Evolutionary conservation across 1,140 invertebrate species (phyloP).

Genomic region (Cydia pomonella): DNA sequence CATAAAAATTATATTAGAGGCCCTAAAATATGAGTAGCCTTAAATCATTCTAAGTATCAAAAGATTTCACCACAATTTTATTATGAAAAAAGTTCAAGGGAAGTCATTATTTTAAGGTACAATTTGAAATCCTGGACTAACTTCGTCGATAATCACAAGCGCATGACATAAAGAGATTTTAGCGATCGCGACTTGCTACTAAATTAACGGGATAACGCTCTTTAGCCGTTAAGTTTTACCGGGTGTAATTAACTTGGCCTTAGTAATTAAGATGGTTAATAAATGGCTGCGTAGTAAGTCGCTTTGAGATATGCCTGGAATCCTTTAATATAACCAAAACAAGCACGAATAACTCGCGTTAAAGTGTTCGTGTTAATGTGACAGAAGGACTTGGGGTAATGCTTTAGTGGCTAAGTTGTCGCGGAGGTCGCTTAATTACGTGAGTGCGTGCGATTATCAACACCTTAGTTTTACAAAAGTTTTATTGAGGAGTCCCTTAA

Average conservation of each 20-base stretch:
- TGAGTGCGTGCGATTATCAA: slow-evolving; percentile 17
- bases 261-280: slow-evolving; percentile 78
- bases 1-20: slow-evolving; percentile 67
- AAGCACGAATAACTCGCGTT: slow-evolving; percentile 55
- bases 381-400: slow-evolving; percentile 46
- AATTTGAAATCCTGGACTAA: slow-evolving; percentile 55
- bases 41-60: slow-evolving; percentile 64
- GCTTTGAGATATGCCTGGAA: slow-evolving; percentile 74
- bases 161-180: slow-evolving; percentile 71
- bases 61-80: slow-evolving; percentile 74
- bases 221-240: slow-evolving; percentile 74
- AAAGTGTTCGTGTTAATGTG: slow-evolving; percentile 53
- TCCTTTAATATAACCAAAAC: slow-evolving; percentile 75
- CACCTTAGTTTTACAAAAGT: slow-evolving; percentile 25
- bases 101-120: slow-evolving; percentile 49
- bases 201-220: slow-evolving; percentile 74
- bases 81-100: slow-evolving; percentile 66
- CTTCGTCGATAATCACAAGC: slow-evolving; percentile 56
- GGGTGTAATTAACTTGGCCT: slow-evolving; percentile 74
- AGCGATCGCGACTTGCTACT: slow-evolving; percentile 57
- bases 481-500: slow-evolving; percentile 10
- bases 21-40: slow-evolving; percentile 67
- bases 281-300: slow-evolving; percentile 74
- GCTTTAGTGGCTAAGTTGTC: slow-evolving; percentile 46
- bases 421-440: slow-evolving; percentile 37